Evolutionary conservation across 2,113 vertebrate genomes (phyloP).

Genomic region (Tangachromis dhanisi): DNA sequence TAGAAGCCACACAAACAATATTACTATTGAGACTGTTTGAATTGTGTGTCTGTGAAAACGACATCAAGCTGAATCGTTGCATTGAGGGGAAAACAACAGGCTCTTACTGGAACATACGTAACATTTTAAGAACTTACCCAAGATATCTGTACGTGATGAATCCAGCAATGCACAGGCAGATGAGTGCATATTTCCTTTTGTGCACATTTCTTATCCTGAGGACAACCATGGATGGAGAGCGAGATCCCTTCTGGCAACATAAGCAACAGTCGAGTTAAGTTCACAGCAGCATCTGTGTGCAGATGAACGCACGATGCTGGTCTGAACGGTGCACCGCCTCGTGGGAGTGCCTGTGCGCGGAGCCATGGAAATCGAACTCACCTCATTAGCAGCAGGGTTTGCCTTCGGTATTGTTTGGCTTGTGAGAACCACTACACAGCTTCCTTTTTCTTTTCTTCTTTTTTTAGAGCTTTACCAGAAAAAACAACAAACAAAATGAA

Average conservation of each 20-base stretch:
- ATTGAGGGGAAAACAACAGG: neutral
- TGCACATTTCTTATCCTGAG: slow-evolving; percentile 53
- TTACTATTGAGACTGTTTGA: neutral
- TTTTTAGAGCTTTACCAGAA: neutral
- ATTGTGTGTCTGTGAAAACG: neutral
- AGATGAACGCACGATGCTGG: neutral
- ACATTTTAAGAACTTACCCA: slow-evolving; percentile 44
- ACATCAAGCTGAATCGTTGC: accelerated
- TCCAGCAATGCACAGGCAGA: slow-evolving; percentile 54
- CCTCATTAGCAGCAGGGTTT: neutral
- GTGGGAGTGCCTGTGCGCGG: slow-evolving; percentile 22
- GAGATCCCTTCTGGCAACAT: neutral
- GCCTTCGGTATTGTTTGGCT: accelerated
- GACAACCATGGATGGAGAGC: slow-evolving; percentile 45
- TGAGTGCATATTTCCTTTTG: slow-evolving; percentile 53
- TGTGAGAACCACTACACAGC: neutral
- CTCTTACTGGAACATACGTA: neutral
- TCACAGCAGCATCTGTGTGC: neutral
- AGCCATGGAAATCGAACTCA: neutral
- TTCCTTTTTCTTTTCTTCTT: neutral
- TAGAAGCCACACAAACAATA: neutral
- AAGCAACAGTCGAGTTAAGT: neutral
- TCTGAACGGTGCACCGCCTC: slow-evolving; percentile 5
- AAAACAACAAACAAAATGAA: neutral
- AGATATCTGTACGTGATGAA: slow-evolving; percentile 62